Percentiles rank a stretch among this genome's conserved stretches.
Evolutionary conservation across 2,113 vertebrate species (phyloP).

Genomic region (Acrocephalus arundinaceus): DNA sequence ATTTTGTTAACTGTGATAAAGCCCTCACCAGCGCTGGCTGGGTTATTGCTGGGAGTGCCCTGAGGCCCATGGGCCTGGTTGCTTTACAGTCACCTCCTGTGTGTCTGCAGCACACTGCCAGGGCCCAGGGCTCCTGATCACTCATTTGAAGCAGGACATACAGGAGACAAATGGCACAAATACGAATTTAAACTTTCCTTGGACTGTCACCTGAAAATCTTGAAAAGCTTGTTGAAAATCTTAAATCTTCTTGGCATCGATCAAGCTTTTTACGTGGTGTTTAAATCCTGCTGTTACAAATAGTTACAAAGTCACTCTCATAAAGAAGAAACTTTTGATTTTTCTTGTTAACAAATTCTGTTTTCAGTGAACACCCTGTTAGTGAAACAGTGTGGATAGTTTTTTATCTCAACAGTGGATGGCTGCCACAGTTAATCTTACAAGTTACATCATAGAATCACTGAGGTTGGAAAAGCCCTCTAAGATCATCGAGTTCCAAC

Average conservation of each 20-base stretch:
- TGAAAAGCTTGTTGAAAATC: background rate
- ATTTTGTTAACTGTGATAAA: background rate
- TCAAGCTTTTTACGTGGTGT: background rate
- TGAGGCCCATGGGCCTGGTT: background rate
- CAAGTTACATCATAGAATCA: background rate
- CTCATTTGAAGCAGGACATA: background rate
- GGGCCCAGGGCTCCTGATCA: background rate
- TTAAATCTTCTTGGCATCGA: background rate
- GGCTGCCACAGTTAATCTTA: background rate
- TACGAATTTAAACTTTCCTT: background rate
- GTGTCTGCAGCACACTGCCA: background rate
- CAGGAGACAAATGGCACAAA: background rate
- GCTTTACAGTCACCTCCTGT: background rate
- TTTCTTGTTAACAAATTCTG: background rate
- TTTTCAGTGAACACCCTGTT: background rate
- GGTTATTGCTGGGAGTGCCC: background rate
- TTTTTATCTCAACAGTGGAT: background rate
- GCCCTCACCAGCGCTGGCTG: background rate
- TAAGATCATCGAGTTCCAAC: background rate
- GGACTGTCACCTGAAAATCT: background rate
- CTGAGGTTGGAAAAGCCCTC: background rate
- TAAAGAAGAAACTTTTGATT: background rate
- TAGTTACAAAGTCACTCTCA: background rate
- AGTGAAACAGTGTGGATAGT: background rate
- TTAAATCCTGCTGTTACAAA: background rate